A percentile compares a stretch with the other conserved stretches of the same genome.
phyloP scores from a whole-genome alignment of 2,888 invertebrate genomes.

The Cheilosia vulpina region DNA sequence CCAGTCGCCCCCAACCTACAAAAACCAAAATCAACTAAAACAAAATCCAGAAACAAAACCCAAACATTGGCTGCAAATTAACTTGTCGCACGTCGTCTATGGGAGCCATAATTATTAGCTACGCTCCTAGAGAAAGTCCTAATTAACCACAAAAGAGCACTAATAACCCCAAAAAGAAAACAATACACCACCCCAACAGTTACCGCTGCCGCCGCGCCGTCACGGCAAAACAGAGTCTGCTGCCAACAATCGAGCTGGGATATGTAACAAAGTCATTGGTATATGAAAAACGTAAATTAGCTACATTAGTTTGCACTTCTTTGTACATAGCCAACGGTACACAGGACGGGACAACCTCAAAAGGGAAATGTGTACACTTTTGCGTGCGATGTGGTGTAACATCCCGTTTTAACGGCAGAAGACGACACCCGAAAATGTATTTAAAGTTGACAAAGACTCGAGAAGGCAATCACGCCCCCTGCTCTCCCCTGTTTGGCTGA shows the following conservation, averaged over 20 bases:
- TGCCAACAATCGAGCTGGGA: slow-evolving; percentile 36
- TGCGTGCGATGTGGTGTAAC: slow-evolving; percentile 67
- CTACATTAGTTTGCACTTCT: slow-evolving; percentile 73
- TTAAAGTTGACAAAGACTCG: slow-evolving; percentile 54
- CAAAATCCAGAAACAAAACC: slow-evolving; percentile 58
- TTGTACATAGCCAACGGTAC: slow-evolving; percentile 15
- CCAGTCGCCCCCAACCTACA: neutral
- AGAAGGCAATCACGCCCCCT: slow-evolving; percentile 14
- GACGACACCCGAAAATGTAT: slow-evolving; percentile 36
- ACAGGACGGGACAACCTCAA: neutral
- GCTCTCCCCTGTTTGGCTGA: neutral
- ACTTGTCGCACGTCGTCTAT: slow-evolving; percentile 75
- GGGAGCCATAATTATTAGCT: slow-evolving; percentile 74
- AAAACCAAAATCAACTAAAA: slow-evolving; percentile 23
- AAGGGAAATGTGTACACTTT: slow-evolving; percentile 30
- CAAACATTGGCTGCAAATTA: slow-evolving; percentile 75
- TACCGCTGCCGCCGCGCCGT: no score
- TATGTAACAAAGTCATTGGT: slow-evolving; percentile 62
- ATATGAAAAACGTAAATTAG: slow-evolving; percentile 74
- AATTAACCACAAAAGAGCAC: slow-evolving; percentile 75
- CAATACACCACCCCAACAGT: slow-evolving; percentile 18
- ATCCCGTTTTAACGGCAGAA: slow-evolving; percentile 64
- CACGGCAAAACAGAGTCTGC: slow-evolving; percentile 6
- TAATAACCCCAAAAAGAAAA: slow-evolving; percentile 68
- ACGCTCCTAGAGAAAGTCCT: slow-evolving; percentile 73